Conservation (phyloP, 1,140 invertebrate genomes). For the Neodiprion lecontei region DNA sequence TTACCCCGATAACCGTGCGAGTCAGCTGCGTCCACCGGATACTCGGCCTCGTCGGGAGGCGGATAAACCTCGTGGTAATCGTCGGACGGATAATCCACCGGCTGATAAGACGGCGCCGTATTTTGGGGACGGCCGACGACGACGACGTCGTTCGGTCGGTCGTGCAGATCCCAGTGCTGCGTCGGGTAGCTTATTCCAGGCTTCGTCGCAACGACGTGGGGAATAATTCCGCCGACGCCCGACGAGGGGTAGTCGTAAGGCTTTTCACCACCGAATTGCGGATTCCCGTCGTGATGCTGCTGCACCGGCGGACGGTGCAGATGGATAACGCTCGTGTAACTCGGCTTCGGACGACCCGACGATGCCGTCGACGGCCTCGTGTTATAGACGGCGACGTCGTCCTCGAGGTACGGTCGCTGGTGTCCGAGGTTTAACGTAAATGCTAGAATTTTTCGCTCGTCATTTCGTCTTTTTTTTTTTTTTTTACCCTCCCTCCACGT, state of each 20-base stretch:
- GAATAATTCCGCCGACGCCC: constrained; percentile 34
- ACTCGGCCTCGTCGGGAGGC: neutral
- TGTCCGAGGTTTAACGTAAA: constrained; percentile 56
- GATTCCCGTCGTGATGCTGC: constrained; percentile 49
- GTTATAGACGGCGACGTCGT: constrained; percentile 55
- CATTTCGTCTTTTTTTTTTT: constrained; percentile 9
- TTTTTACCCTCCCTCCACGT: neutral
- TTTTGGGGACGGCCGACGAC: neutral
- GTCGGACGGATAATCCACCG: constrained; percentile 3
- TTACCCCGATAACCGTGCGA: neutral
- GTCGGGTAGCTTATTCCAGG: neutral
- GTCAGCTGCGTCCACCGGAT: neutral
- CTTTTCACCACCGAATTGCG: constrained; percentile 28
- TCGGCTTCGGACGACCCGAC: constrained; percentile 37
- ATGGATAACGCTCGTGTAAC: constrained; percentile 35
- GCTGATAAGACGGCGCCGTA: constrained; percentile 4
- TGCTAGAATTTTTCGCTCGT: constrained; percentile 40
- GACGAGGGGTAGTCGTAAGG: constrained; percentile 39
- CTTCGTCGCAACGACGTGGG: neutral
- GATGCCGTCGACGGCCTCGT: constrained; percentile 3
- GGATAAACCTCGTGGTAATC: constrained; percentile 31
- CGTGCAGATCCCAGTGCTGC: neutral
- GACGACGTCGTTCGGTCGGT: neutral
- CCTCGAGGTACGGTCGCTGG: constrained; percentile 57
- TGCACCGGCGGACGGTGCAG: constrained; percentile 38